Evolutionary conservation across 2,113 vertebrate species (phyloP).

Genomic region (Pituophis catenifer): DNA sequence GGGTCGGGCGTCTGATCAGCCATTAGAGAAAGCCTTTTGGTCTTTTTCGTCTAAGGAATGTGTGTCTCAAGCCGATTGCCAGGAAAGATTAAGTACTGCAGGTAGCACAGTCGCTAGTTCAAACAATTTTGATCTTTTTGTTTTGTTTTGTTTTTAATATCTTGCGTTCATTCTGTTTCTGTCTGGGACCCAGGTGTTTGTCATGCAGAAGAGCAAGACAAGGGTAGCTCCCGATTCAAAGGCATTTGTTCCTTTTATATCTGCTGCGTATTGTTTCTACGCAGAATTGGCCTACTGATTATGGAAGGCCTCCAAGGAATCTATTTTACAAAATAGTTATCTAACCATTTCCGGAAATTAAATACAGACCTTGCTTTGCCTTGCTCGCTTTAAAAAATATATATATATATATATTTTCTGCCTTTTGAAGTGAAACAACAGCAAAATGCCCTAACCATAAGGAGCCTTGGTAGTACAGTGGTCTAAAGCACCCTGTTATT

Average conservation of each 20-base stretch:
- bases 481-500: too few relatives aligned
- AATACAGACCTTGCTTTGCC: constrained; percentile 53
- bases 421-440: background rate
- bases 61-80: constrained; percentile 68
- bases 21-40: constrained; percentile 71
- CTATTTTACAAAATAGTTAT: constrained; percentile 64
- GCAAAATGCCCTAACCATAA: background rate
- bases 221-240: constrained; percentile 66
- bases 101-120: constrained; percentile 70
- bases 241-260: constrained; percentile 47
- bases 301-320: constrained; percentile 62
- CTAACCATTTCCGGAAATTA: constrained; percentile 71
- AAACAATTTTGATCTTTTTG: constrained; percentile 65
- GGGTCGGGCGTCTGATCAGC: constrained; percentile 48
- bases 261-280: constrained; percentile 63
- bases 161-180: constrained; percentile 60
- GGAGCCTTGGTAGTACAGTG: too few relatives aligned
- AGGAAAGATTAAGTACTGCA: constrained; percentile 73
- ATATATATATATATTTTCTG: background rate
- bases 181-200: constrained; percentile 62
- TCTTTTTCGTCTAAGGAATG: constrained; percentile 65
- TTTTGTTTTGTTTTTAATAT: background rate
- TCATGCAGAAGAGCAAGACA: constrained; percentile 63
- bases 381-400: constrained; percentile 17
- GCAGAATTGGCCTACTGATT: constrained; percentile 59